phyloP scores from a whole-genome alignment of 2,888 invertebrate genomes.

The Acrobasis consociella region DNA sequence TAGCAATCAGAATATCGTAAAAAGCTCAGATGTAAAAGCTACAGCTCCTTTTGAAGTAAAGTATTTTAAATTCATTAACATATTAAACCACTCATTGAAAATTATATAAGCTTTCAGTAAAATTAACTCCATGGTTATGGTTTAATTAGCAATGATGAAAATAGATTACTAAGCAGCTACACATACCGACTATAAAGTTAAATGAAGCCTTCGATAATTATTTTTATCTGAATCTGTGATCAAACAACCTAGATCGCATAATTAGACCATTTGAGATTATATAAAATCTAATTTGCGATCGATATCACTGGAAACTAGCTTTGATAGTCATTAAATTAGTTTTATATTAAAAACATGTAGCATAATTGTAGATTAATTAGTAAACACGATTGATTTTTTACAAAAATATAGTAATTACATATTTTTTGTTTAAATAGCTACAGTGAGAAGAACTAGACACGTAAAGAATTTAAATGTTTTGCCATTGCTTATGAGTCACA shows the following conservation, averaged over 20 bases:
- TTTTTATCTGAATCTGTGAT: background rate
- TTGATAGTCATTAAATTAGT: background rate
- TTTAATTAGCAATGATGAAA: background rate
- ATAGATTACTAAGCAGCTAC: background rate
- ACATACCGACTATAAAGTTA: background rate
- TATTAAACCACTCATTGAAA: background rate
- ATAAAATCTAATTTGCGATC: background rate
- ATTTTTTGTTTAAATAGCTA: too few species aligned
- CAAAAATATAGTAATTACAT: too few species aligned
- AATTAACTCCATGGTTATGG: background rate
- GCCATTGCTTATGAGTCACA: too few species aligned
- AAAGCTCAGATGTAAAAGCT: background rate
- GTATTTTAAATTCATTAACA: background rate
- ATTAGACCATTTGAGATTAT: background rate
- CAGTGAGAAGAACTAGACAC: too few species aligned
- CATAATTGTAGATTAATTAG: too few species aligned
- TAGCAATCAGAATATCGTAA: too few species aligned
- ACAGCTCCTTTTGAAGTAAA: background rate
- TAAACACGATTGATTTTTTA: too few species aligned
- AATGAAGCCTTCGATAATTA: background rate
- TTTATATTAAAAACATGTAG: background rate
- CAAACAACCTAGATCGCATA: background rate
- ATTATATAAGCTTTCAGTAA: background rate
- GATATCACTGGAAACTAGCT: background rate
- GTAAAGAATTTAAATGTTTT: too few species aligned